A percentile compares a stretch with the other conserved stretches of the same genome.
phyloP scores from a whole-genome alignment of 2,113 vertebrate genomes.

The Laticauda laticaudata region DNA sequence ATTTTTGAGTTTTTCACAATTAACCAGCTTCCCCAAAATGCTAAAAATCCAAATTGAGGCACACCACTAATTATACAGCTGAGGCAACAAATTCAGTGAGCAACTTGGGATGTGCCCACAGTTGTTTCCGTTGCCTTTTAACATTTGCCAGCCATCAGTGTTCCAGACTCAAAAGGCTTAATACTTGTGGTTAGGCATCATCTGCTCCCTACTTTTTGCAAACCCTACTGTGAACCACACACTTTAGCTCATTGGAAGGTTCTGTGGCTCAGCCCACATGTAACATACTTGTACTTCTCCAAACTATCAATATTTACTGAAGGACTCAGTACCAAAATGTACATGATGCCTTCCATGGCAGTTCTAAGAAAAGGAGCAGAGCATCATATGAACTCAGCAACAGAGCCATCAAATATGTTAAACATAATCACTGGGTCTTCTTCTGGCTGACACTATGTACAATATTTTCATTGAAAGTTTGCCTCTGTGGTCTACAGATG shows the following conservation, averaged over 20 bases:
- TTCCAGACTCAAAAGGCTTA: constrained; percentile 44
- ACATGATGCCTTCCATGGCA: constrained; percentile 16
- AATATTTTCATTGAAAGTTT: constrained; percentile 30
- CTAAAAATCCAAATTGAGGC: constrained; percentile 51
- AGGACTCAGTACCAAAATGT: constrained; percentile 32
- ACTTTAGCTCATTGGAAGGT: constrained; percentile 12
- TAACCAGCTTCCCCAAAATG: constrained; percentile 40
- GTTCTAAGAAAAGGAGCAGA: constrained; percentile 43
- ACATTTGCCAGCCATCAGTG: constrained; percentile 38
- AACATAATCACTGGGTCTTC: constrained; percentile 38
- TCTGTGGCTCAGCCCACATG: constrained; percentile 39
- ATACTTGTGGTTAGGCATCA: constrained; percentile 51
- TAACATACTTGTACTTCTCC: constrained; percentile 32
- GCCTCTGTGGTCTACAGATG: neutral
- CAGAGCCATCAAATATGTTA: constrained; percentile 1
- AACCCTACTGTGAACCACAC: constrained; percentile 49
- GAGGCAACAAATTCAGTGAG: constrained; percentile 56
- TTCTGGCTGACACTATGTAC: constrained; percentile 27
- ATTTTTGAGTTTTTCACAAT: constrained; percentile 41
- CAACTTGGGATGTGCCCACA: constrained; percentile 34
- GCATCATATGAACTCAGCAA: constrained; percentile 22
- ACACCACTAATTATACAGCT: constrained; percentile 58
- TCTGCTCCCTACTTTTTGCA: constrained; percentile 57
- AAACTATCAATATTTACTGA: constrained; percentile 45
- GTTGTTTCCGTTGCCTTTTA: constrained; percentile 47